These are phyloP conservation scores for Motacilla tschutschensis DNA, from an alignment of 2,113 vertebrate genomes.

Conservation along the genomic window DNA sequence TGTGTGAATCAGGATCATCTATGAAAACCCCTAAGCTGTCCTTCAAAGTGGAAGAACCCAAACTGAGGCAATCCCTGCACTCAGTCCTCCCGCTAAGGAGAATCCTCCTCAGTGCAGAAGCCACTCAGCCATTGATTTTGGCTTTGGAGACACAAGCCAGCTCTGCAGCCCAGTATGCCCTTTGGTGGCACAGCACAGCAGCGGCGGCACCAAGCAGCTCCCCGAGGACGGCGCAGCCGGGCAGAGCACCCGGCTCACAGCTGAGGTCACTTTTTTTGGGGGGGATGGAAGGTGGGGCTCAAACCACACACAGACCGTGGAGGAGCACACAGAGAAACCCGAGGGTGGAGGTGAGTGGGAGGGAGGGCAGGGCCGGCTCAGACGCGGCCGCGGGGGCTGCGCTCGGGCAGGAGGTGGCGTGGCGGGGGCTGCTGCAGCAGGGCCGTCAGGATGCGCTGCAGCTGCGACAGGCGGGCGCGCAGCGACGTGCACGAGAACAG, in stretches of 20 bases:
- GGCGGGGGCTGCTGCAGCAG: conserved; percentile 71
- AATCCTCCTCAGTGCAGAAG: neutral
- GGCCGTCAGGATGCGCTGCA: conserved; percentile 78
- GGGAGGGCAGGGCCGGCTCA: neutral
- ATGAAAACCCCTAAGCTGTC: neutral
- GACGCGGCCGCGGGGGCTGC: neutral
- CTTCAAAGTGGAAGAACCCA: neutral
- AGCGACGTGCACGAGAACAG: conserved; percentile 82
- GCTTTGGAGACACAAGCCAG: neutral
- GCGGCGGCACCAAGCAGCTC: neutral
- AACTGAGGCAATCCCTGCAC: neutral
- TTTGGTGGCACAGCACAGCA: fast-evolving
- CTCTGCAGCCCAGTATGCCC: neutral
- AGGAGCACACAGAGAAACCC: neutral
- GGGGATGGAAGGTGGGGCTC: neutral
- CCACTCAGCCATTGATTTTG: neutral
- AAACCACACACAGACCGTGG: neutral
- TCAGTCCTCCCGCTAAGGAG: neutral
- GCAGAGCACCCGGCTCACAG: neutral
- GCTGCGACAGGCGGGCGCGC: conserved; percentile 78
- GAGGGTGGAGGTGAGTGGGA: fast-evolving
- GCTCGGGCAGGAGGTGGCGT: neutral
- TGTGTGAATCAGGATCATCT: neutral
- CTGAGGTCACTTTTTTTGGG: neutral
- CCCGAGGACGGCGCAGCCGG: neutral